Percentiles rank a stretch among this genome's conserved stretches.
phyloP scores from a whole-genome alignment of 2,113 vertebrate genomes.

The Candoia aspera region DNA sequence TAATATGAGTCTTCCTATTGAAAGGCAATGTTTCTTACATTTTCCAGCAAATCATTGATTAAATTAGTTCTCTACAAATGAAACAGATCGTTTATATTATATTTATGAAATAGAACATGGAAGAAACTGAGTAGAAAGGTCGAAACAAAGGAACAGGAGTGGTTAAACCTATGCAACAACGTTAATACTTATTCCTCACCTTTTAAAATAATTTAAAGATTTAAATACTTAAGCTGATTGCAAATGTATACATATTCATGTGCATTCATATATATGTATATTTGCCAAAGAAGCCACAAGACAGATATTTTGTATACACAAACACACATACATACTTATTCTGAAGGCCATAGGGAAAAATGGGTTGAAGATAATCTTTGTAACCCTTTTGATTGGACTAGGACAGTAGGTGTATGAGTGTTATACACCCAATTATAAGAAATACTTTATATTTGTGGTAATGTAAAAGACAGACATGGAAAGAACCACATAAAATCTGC shows the following conservation, averaged over 20 bases:
- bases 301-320: no score
- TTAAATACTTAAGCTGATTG: neutral
- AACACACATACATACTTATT: neutral
- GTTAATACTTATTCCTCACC: neutral
- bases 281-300: neutral
- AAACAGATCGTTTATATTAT: neutral
- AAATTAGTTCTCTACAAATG: neutral
- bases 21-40: rapidly evolving
- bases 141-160: neutral
- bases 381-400: neutral
- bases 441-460: neutral
- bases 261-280: no score
- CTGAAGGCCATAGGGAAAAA: neutral
- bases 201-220: neutral
- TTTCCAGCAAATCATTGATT: neutral
- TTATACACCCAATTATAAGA: neutral
- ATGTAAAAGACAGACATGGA: neutral
- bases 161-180: neutral
- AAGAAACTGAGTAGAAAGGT: neutral
- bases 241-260: neutral
- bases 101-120: neutral
- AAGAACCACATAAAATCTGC: neutral
- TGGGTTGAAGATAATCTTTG: neutral
- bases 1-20: neutral
- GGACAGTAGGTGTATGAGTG: neutral